Percentiles rank a stretch among this genome's conserved stretches.
Conservation (phyloP, 2,113 vertebrate genomes). For the Callospermophilus lateralis region DNA sequence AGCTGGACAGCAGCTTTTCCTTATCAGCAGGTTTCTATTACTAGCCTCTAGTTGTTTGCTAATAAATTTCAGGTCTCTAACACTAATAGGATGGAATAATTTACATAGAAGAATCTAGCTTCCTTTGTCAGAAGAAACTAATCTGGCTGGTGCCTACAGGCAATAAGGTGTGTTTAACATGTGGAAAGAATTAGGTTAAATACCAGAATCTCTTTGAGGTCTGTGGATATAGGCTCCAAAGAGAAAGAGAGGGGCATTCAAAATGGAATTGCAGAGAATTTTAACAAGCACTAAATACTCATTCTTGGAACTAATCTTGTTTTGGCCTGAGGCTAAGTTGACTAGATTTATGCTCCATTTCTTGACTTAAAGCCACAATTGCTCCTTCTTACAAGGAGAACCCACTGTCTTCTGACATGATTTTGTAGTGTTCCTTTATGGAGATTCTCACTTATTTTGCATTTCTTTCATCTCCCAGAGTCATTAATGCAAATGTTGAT, state of each 20-base stretch:
- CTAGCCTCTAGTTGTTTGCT: conserved; percentile 43
- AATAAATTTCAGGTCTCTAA: conserved; percentile 58
- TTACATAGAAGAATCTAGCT: conserved; percentile 45
- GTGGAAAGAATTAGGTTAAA: conserved; percentile 73
- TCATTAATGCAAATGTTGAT: background rate
- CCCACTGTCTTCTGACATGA: background rate
- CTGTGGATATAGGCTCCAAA: conserved; percentile 28
- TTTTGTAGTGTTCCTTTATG: conserved; percentile 17
- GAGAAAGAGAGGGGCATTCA: background rate
- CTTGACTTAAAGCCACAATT: background rate
- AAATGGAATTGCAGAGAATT: conserved; percentile 45
- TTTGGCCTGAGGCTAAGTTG: background rate
- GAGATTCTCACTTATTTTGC: conserved; percentile 50
- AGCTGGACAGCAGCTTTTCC: conserved; percentile 57
- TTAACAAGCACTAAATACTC: conserved; percentile 13
- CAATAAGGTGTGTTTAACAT: conserved; percentile 59
- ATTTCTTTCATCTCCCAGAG: conserved; percentile 1
- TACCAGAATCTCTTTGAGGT: conserved; percentile 72
- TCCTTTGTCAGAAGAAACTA: conserved; percentile 56
- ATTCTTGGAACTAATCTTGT: conserved; percentile 42
- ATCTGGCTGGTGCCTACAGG: conserved; percentile 48
- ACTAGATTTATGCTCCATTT: background rate
- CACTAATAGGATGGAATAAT: conserved; percentile 65
- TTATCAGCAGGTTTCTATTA: conserved; percentile 64
- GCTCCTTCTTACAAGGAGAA: background rate